Conservation (phyloP, 2,113 vertebrate species). For the Labeo catla region DNA sequence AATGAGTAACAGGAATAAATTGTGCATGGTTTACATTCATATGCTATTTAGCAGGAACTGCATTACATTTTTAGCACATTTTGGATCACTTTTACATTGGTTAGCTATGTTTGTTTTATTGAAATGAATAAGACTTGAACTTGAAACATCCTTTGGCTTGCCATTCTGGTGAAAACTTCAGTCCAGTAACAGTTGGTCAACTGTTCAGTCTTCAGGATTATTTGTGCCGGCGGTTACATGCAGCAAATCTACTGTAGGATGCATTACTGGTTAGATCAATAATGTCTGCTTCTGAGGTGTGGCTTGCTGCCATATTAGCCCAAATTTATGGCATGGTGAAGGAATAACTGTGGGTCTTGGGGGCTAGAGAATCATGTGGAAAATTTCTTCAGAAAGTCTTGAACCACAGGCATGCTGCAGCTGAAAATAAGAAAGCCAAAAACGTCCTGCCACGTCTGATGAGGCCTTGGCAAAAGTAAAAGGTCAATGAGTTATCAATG, state of each 20-base stretch:
- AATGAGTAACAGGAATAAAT: not conserved
- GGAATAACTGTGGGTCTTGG: conserved; percentile 31
- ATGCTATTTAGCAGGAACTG: not conserved
- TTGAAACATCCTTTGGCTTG: not conserved
- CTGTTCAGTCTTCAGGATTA: not conserved
- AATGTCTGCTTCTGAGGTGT: not conserved
- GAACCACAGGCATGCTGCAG: conserved; percentile 25
- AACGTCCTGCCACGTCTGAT: conserved; percentile 18
- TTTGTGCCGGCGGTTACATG: not conserved
- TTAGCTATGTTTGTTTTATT: not conserved
- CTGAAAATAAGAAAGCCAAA: not conserved
- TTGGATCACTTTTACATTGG: not conserved
- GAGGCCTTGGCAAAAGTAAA: conserved; percentile 8
- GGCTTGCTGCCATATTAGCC: conserved; percentile 32
- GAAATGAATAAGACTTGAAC: not conserved
- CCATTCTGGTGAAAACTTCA: not conserved
- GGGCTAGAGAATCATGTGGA: conserved; percentile 46
- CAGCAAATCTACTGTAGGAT: not conserved
- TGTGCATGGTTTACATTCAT: not conserved
- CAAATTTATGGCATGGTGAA: conserved; percentile 39
- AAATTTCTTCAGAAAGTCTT: conserved; percentile 28
- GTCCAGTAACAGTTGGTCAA: not conserved
- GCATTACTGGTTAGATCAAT: not conserved
- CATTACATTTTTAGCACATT: not conserved
- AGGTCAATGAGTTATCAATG: not conserved